phyloP scores from a whole-genome alignment of 2,797 vertebrate species.

The Poecilia picta region DNA sequence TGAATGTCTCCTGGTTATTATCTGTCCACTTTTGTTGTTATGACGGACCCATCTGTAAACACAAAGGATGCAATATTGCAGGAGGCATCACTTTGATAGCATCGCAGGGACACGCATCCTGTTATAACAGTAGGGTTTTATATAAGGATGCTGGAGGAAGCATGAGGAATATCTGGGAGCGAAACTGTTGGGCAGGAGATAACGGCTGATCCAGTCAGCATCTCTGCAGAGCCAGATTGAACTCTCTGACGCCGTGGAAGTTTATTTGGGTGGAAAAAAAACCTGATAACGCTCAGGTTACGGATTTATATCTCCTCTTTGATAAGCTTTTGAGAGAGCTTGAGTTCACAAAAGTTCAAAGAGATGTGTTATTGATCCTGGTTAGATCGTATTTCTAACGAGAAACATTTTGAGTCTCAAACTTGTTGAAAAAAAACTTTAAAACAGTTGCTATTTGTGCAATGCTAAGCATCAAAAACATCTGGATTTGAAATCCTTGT shows the following conservation, averaged over 20 bases:
- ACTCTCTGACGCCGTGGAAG: conserved; percentile 34
- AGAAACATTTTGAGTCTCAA: conserved; percentile 4
- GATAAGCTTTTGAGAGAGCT: conserved; percentile 26
- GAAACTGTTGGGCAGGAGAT: conserved; percentile 59
- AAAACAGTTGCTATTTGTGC: not conserved
- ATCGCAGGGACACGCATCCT: conserved; percentile 47
- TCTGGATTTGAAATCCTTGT: not conserved
- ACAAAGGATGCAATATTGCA: conserved; percentile 37
- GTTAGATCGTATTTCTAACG: conserved; percentile 15
- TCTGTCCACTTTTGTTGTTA: conserved; percentile 24
- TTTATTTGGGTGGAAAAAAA: conserved; percentile 53
- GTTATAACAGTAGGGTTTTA: conserved; percentile 46
- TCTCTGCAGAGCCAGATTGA: conserved; percentile 49
- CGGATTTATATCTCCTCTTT: conserved; percentile 12
- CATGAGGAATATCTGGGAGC: conserved; percentile 58
- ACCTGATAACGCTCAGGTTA: conserved; percentile 30
- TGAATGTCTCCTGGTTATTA: conserved; percentile 27
- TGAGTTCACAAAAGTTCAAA: conserved; percentile 5
- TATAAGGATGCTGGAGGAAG: conserved; percentile 47
- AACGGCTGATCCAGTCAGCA: conserved; percentile 58
- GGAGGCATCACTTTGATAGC: conserved; percentile 41
- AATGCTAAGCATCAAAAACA: not conserved
- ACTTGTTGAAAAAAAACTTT: not conserved
- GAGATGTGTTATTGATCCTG: not conserved
- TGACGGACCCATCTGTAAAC: conserved; percentile 30